Evolutionary conservation across 35 echinoderm and acorn worm genomes (phyloP).

Genomic region (Stichopus chloronotus): DNA sequence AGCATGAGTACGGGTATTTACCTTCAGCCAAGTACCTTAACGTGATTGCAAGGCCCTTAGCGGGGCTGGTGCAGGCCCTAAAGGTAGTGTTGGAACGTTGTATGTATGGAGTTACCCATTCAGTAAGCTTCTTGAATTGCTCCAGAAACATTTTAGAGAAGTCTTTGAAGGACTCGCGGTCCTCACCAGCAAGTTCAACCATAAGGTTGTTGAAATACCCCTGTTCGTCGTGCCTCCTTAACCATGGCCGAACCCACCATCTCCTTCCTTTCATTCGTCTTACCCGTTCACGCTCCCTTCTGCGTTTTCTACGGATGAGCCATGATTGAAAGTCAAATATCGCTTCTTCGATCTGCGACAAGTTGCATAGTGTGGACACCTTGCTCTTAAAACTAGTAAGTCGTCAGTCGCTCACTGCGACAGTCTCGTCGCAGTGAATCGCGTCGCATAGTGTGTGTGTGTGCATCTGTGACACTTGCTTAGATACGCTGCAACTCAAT

Average conservation of each 20-base stretch:
- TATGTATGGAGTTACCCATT: slow-evolving; percentile 15
- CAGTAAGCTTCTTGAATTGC: slow-evolving; percentile 13
- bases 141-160: slow-evolving; percentile 5
- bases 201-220: slow-evolving; percentile 16
- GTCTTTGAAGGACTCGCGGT: slow-evolving; percentile 1
- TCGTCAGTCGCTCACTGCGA: background rate
- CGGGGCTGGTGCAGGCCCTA: slow-evolving; percentile 14
- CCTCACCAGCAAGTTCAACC: slow-evolving; percentile 12
- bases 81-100: slow-evolving; percentile 14
- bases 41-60: background rate
- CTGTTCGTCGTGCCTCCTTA: slow-evolving; percentile 12
- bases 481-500: too few species aligned
- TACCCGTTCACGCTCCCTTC: slow-evolving; percentile 2
- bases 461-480: too few species aligned
- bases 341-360: slow-evolving; percentile 1
- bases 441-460: background rate
- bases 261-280: slow-evolving; percentile 14
- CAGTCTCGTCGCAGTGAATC: background rate
- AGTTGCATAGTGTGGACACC: background rate
- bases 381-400: slow-evolving; percentile 7
- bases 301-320: slow-evolving; percentile 3
- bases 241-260: slow-evolving; percentile 12
- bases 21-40: slow-evolving; percentile 25
- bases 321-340: slow-evolving; percentile 5
- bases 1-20: background rate